Conservation (phyloP, 2,888 invertebrate species). For the Drosophila borborema region DNA sequence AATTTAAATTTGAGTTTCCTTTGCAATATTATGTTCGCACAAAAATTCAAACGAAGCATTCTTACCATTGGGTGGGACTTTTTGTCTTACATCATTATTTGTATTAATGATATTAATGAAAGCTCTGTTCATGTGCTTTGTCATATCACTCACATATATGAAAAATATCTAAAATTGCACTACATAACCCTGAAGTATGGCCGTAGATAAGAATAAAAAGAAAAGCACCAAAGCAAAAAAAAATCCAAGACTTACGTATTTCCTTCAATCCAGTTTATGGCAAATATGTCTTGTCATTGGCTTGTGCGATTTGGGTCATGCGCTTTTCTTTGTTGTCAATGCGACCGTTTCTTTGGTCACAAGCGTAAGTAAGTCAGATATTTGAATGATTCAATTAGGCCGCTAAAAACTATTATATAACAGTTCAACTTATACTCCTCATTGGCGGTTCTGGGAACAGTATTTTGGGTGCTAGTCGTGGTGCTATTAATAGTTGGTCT, state of each 20-base stretch:
- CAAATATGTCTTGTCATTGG: slow-evolving; percentile 58
- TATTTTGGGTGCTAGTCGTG: slow-evolving; percentile 62
- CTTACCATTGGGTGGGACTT: not conserved
- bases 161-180: slow-evolving; percentile 15
- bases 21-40: not conserved
- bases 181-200: slow-evolving; percentile 37
- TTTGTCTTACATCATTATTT: not conserved
- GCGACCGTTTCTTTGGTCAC: slow-evolving; percentile 48
- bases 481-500: slow-evolving; percentile 63
- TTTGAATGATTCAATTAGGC: not conserved
- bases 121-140: slow-evolving; percentile 46
- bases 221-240: not conserved
- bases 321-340: slow-evolving; percentile 60
- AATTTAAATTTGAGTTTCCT: not conserved
- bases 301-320: slow-evolving; percentile 55
- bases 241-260: not conserved
- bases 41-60: not conserved
- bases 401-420: not conserved
- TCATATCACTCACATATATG: slow-evolving; percentile 31
- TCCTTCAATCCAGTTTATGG: slow-evolving; percentile 32
- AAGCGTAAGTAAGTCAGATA: slow-evolving; percentile 27
- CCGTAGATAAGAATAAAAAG: slow-evolving; percentile 39
- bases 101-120: not conserved
- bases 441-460: slow-evolving; percentile 62
- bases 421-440: slow-evolving; percentile 46